Evolutionary conservation across 1,140 invertebrate species (phyloP), one percentile per base, ranked within the genome.

Genomic region (Drosophila repletoides): DNA sequence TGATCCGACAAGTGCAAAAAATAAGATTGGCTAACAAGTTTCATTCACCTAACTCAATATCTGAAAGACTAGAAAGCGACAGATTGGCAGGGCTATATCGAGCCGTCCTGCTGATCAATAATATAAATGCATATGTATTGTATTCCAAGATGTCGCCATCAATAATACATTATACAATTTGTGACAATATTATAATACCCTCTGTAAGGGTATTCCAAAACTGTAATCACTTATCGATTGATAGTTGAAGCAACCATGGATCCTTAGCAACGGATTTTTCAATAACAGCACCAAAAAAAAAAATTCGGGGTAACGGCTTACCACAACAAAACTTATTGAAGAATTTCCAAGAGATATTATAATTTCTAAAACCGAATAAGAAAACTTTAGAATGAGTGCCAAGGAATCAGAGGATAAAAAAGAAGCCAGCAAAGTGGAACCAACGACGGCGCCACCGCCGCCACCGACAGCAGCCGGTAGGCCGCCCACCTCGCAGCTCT

Each of bases 401-500:
- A 51, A 36, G 9, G 41, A 63, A 12, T 26, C 41, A 0, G 48
- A 63, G n/a, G 17, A 14, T 7, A 40, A 40, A 15, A 34, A 2
- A 21, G 5, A n/a, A 7, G 38, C 10, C 1, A n/a, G 15, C 5
- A 21, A 28, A 31, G 33, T 43, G 36, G 34, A 14, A 1, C 33
- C 24, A 12, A 14, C 53, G 9, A 22, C 59, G 17, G 77, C 71
- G 9, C 63, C 77, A n/a, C 56, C 60, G 1, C 75, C 88, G 0
- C 88, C 88, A 1, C 88, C 79, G n/a, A 84, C 88, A 22, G 88
- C 88, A 3, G 83, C 76, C 0, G 80, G 80, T 0, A 68, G 88
- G n/a, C 88, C 88, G 0, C 88, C 88, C 3, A 89, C 88, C 1
- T 88, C 88, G 0, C 75, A 86, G 17, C 79, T 89, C 1, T 89